phyloP scores from a whole-genome alignment of 1,140 invertebrate genomes.

The Microvelia longipes region DNA sequence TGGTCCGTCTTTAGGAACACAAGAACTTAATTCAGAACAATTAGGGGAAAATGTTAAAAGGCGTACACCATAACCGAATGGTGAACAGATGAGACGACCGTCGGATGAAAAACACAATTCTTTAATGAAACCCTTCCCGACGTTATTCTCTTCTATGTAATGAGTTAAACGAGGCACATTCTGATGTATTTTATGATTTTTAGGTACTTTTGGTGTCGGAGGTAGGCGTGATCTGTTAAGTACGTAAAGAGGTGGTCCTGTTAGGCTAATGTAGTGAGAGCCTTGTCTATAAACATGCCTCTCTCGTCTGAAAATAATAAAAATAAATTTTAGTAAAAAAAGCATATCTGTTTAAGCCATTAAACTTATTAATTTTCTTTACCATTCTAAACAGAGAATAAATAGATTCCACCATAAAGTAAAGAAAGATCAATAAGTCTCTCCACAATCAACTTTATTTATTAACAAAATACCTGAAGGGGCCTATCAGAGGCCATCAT shows the following conservation, averaged over 20 bases:
- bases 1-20: constrained; percentile 36
- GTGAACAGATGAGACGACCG: constrained; percentile 75
- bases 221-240: neutral
- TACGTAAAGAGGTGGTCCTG: neutral
- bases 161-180: constrained; percentile 55
- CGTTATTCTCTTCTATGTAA: constrained; percentile 72
- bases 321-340: neutral
- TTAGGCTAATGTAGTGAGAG: neutral
- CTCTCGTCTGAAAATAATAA: neutral
- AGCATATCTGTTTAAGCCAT: too few species aligned
- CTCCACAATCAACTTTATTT: too few species aligned
- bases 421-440: too few species aligned
- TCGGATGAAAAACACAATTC: constrained; percentile 80
- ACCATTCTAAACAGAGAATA: too few species aligned
- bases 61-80: constrained; percentile 67
- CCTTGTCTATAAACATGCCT: neutral
- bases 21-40: constrained; percentile 62
- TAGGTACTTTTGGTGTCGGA: constrained; percentile 6
- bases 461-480: too few species aligned
- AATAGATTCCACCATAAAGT: too few species aligned
- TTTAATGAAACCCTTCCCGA: constrained; percentile 42
- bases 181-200: constrained; percentile 12
- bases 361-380: too few species aligned
- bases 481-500: too few species aligned
- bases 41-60: constrained; percentile 60